Percentiles rank a stretch among this genome's conserved stretches.
These are phyloP conservation scores for Cyrtonyx montezumae DNA, from an alignment of 2,113 vertebrate genomes.

Conservation along the genomic window DNA sequence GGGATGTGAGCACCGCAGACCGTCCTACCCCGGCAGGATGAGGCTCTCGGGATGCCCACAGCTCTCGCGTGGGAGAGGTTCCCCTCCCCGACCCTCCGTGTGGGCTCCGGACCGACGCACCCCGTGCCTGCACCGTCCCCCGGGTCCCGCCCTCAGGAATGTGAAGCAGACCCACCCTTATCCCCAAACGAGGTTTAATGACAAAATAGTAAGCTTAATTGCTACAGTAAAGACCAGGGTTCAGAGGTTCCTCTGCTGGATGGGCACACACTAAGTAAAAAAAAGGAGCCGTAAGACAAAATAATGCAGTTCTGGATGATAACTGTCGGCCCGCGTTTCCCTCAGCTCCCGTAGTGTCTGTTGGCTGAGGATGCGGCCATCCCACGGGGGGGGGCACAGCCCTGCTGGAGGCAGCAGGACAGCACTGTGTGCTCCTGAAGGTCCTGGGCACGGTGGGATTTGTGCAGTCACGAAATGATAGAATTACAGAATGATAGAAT, in stretches of 20 bases:
- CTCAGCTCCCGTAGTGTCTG: not conserved
- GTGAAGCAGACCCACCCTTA: not conserved
- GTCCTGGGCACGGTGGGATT: not conserved
- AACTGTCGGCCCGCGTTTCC: not conserved
- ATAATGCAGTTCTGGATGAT: not conserved
- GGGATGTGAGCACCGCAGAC: not conserved
- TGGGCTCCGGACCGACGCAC: too few relatives aligned
- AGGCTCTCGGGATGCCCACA: too few relatives aligned
- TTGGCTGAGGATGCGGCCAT: not conserved
- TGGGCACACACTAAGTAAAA: not conserved
- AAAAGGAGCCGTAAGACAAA: not conserved
- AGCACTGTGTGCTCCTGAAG: not conserved
- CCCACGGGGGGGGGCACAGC: fast-evolving
- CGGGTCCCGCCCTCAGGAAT: not conserved
- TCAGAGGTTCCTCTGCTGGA: not conserved
- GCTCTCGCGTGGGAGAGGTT: not conserved
- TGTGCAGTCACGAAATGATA: too few relatives aligned
- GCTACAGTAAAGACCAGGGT: not conserved
- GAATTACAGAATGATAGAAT: too few relatives aligned
- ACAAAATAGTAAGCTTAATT: not conserved
- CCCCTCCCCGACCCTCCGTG: not conserved
- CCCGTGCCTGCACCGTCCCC: fast-evolving
- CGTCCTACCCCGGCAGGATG: not conserved
- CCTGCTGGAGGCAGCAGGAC: not conserved
- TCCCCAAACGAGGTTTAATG: not conserved